A percentile compares a stretch with the other conserved stretches of the same genome.
phyloP scores from a whole-genome alignment of 2,888 invertebrate genomes.

The Pherbina coryleti region DNA sequence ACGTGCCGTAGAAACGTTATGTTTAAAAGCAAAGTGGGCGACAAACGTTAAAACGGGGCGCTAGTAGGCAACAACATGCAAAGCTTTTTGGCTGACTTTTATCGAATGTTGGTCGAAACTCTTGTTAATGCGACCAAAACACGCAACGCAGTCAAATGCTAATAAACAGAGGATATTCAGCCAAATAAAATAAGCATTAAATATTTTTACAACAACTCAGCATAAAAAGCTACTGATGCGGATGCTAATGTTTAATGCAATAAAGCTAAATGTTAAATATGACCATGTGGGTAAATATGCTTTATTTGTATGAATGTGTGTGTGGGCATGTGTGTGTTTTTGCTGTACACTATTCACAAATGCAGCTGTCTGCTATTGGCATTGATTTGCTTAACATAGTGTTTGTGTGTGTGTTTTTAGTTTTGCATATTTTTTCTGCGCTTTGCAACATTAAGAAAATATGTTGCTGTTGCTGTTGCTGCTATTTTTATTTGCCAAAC shows the following conservation, averaged over 20 bases:
- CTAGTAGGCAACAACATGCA: neutral
- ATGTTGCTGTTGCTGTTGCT: constrained; percentile 6
- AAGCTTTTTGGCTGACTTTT: neutral
- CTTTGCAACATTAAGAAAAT: neutral
- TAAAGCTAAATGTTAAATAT: too few species aligned
- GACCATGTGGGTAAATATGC: too few species aligned
- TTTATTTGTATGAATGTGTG: too few species aligned
- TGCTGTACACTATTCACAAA: too few species aligned
- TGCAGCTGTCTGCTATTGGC: too few species aligned
- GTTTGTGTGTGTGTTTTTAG: too few species aligned
- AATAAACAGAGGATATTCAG: neutral
- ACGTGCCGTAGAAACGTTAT: neutral
- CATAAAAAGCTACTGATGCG: neutral
- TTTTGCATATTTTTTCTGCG: neutral
- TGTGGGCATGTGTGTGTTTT: too few species aligned
- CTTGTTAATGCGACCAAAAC: constrained; percentile 23
- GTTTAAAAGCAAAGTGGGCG: neutral
- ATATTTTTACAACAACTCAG: neutral
- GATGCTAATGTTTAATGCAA: too few species aligned
- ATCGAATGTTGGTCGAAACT: neutral
- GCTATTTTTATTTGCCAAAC: neutral
- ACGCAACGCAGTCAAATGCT: neutral
- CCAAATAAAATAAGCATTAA: constrained; percentile 6
- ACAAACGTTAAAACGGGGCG: too few species aligned
- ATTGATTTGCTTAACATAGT: too few species aligned